A percentile compares a stretch with the other conserved stretches of the same genome.
phyloP scores from a whole-genome alignment of 92 coral and sea anemone species.

The Pocillopora meandrina region DNA sequence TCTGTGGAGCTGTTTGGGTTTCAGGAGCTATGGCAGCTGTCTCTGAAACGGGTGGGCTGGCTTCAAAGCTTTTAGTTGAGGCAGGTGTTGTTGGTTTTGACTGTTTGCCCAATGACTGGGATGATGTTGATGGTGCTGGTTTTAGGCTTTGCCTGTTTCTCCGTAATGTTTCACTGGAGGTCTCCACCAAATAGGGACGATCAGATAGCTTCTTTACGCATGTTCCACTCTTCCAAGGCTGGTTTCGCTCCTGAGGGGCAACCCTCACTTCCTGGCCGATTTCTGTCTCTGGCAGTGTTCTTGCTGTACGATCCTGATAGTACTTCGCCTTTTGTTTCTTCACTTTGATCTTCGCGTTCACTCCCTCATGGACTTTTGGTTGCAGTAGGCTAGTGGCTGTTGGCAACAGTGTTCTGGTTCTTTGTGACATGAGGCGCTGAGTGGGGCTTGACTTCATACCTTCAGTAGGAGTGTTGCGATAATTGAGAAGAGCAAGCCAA shows the following conservation, averaged over 20 bases:
- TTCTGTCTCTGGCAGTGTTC: slow-evolving; percentile 35
- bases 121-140: not conserved
- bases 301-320: slow-evolving; percentile 30
- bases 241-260: slow-evolving; percentile 28
- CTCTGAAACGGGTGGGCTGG: no score
- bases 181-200: slow-evolving; percentile 32
- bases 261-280: slow-evolving; percentile 41
- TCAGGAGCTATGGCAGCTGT: no score
- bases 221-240: slow-evolving; percentile 30
- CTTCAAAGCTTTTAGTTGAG: not conserved
- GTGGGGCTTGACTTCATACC: slow-evolving; percentile 50
- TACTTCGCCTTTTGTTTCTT: slow-evolving; percentile 52
- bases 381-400: slow-evolving; percentile 53
- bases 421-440: slow-evolving; percentile 48
- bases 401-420: slow-evolving; percentile 56
- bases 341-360: slow-evolving; percentile 30
- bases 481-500: slow-evolving; percentile 48
- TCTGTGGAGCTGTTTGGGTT: no score
- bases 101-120: no score
- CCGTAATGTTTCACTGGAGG: slow-evolving; percentile 29
- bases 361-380: slow-evolving; percentile 44
- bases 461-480: no score
- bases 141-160: slow-evolving; percentile 28
- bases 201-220: slow-evolving; percentile 38
- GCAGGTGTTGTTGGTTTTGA: no score